Base-by-base conservation (phyloP, 2,888 invertebrate species). In the Nowickia ferox region DNA sequence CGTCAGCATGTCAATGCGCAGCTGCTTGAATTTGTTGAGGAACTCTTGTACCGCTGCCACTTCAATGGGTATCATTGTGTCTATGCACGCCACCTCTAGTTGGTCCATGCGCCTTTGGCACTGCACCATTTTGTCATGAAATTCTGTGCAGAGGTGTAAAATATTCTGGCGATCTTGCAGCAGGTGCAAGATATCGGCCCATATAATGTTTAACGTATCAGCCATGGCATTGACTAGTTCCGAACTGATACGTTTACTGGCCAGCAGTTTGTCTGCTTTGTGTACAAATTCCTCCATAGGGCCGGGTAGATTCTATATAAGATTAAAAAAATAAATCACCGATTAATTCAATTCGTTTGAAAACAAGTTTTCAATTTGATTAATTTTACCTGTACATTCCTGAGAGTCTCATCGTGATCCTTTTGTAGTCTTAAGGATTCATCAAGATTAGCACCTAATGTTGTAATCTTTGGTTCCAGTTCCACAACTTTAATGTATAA, bases 211-310 rank as follows among this genome's bases (percentile, higher is more conserved):
- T 66, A 96, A 91, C 8, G 96, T 96, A 91, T 97, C 96, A 17
- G 97, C 97, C 97, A 98, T 98, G 48, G 97, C 97, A 80, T 96
- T 95, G 92, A 97, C 97, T 42, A 97, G 96, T 93, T 96, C 96
- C 42, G 95, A 95, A 88, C 95, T 94, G 51, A 96, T 96, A 90
- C 95, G 95, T 90, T 96, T 96, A 42, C 95, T 96, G 76, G 96
- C 95, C 88, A 97, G 96, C 88, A 97, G 93, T 90, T 96, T 96
- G 92, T 98, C 97, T n/a, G 97, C 97, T 93, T 97, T 96, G 74
- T 96, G 94, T 84, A 97, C 95, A 84, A 98, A 95, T 92, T 97
- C 97, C 90, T 97, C 97, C 89, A 97, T 97, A 76, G 97, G 97
- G 90, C 96, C 96, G 91, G 97, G 97, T 93, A 97, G 97, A 90